Evolutionary conservation across 2,113 vertebrate species (phyloP).

Genomic region (Chaenocephalus aceratus): DNA sequence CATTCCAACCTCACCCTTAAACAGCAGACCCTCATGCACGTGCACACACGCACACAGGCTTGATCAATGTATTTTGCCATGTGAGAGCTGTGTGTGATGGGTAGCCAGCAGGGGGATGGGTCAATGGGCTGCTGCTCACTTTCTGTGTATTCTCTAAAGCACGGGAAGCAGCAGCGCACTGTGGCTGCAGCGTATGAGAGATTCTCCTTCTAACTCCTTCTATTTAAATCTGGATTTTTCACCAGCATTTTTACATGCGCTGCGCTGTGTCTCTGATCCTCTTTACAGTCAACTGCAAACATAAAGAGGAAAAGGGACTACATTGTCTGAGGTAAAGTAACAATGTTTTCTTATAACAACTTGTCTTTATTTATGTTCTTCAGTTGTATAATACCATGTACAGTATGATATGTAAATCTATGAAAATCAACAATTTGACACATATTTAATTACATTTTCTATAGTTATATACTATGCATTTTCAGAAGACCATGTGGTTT

Average conservation of each 20-base stretch:
- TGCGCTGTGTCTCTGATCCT: slow-evolving; percentile 17
- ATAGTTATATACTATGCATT: neutral
- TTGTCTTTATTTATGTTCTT: neutral
- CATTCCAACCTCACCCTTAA: slow-evolving; percentile 7
- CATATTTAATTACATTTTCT: neutral
- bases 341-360: neutral
- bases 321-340: slow-evolving; percentile 55
- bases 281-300: slow-evolving; percentile 1
- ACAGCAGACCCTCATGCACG: neutral
- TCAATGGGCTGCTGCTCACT: slow-evolving; percentile 55
- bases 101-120: slow-evolving; percentile 73
- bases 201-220: slow-evolving; percentile 28
- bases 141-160: slow-evolving; percentile 40
- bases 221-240: slow-evolving; percentile 42
- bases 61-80: slow-evolving; percentile 69
- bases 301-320: slow-evolving; percentile 38
- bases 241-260: slow-evolving; percentile 17
- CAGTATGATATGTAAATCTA: neutral
- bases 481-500: neutral
- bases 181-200: slow-evolving; percentile 27
- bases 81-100: slow-evolving; percentile 72
- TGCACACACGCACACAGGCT: slow-evolving; percentile 37
- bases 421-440: neutral
- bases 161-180: slow-evolving; percentile 31
- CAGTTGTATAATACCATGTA: neutral